Conservation (phyloP, 2,113 vertebrate genomes). For the Prietella phreatophila region DNA sequence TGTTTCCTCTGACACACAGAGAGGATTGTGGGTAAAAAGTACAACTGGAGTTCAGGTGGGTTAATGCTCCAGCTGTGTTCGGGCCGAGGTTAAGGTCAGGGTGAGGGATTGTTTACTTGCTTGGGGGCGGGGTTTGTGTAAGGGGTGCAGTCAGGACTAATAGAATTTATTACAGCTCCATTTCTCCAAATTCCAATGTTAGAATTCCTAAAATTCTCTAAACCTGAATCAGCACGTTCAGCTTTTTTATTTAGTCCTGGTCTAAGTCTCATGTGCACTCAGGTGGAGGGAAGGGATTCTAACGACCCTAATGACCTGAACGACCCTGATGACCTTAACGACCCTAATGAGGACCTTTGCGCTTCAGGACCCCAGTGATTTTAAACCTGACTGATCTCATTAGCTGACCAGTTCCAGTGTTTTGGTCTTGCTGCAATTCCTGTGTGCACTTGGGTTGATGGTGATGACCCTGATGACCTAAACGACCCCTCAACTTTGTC, state of each 20-base stretch:
- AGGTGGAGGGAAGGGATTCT: neutral
- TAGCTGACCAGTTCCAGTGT: neutral
- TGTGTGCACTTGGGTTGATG: slow-evolving; percentile 29
- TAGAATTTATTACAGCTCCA: neutral
- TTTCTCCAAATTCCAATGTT: neutral
- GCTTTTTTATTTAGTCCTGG: neutral
- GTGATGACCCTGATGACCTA: slow-evolving; percentile 28
- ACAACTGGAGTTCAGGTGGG: neutral
- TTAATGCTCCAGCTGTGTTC: neutral
- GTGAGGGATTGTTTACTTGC: neutral
- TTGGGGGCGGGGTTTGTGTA: neutral
- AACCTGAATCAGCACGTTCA: neutral
- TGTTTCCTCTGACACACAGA: slow-evolving; percentile 30
- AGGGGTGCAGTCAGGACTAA: neutral
- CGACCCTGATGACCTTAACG: neutral
- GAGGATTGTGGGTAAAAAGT: slow-evolving; percentile 30
- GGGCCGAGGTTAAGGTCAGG: neutral
- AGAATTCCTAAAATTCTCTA: neutral
- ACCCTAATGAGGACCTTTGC: neutral
- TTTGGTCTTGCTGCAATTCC: neutral
- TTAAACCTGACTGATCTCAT: neutral
- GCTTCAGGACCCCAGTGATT: neutral
- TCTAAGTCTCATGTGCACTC: neutral
- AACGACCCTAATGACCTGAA: neutral
- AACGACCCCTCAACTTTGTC: neutral